Base-by-base conservation (phyloP, 2,113 vertebrate genomes). In the Galemys pyrenaicus region DNA sequence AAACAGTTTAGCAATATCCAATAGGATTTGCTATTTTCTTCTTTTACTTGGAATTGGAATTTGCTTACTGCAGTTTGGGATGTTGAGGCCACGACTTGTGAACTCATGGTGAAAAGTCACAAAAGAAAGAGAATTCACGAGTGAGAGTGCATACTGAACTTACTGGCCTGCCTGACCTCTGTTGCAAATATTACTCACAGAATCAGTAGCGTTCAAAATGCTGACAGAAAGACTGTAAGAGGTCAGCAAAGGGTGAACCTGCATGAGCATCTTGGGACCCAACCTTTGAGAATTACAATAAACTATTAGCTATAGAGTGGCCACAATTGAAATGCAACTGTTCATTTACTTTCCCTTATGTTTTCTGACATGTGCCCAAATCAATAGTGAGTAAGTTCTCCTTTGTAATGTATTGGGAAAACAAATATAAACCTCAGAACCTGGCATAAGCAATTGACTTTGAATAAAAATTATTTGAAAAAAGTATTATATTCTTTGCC, bases 151-250 rank as follows among this genome's bases (percentile, higher is more conserved):
- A 1, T 6, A 26, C 35, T 82, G 54, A 95, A 81, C 51, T 94
- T 81, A 46, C 62, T 68, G 32, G 46, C 73, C 58, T 65, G 41
- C 39, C 32, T 91, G 83, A 95, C 75, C 87, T 95, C 77, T 68
- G n/a, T 22, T 60, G 68, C 73, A 96, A 93, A 94, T 94, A 84
- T 65, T 95, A 82, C 81, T 94, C 65, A 94, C 24, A 64, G 37
- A 82, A 86, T 95, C 92, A 86, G 54, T 39, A 89, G 73, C 60
- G 79, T 85, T 89, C 67, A 83, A 65, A 92, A 95, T 93, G 79
- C 80, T 96, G 89, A 96, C 68, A 94, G 39, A 89, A 87, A 77
- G 77, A 92, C 4, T 39, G 6, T 28, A 64, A 91, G 85, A 79
- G 81, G 86, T 84, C 20, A 79, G 49, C 46, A 32, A n/a, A 46